phyloP scores from a whole-genome alignment of 2,797 vertebrate species.

The Myioborus melanocephalus region DNA sequence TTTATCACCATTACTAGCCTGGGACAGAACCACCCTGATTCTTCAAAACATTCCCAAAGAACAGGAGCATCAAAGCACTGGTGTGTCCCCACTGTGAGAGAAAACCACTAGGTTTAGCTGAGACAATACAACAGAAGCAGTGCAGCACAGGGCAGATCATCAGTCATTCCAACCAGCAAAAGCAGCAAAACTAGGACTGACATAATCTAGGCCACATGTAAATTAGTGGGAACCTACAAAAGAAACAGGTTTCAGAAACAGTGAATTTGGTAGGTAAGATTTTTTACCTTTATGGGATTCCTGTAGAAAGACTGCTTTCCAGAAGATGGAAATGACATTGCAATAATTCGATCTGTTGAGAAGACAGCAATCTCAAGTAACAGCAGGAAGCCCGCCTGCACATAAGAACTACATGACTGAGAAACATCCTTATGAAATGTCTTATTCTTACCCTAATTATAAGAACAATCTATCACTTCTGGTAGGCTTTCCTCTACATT shows the following conservation, averaged over 20 bases:
- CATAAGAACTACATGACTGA: not conserved
- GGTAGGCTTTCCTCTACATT: not conserved
- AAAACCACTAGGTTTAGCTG: not conserved
- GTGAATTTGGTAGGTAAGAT: not conserved
- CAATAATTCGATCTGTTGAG: slow-evolving; percentile 88
- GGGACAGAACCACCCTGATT: not conserved
- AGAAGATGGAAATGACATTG: slow-evolving; percentile 97
- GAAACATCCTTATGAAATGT: not conserved
- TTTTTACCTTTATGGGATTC: slow-evolving; percentile 88
- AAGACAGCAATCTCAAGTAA: not conserved
- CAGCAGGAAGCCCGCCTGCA: not conserved
- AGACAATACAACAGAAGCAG: not conserved
- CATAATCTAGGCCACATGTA: not conserved
- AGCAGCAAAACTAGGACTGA: not conserved
- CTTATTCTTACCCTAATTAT: not conserved
- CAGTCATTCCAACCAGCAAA: not conserved
- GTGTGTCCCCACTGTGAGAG: not conserved
- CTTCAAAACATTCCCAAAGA: not conserved
- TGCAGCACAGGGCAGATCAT: not conserved
- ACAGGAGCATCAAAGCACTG: not conserved
- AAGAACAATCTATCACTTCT: not conserved
- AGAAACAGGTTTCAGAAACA: not conserved
- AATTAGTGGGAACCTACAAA: not conserved
- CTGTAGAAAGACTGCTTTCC: slow-evolving; percentile 92
- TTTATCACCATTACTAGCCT: not conserved